Evolutionary conservation across 1,140 invertebrate genomes (phyloP).

Genomic region (Drosophila nigrodunni): DNA sequence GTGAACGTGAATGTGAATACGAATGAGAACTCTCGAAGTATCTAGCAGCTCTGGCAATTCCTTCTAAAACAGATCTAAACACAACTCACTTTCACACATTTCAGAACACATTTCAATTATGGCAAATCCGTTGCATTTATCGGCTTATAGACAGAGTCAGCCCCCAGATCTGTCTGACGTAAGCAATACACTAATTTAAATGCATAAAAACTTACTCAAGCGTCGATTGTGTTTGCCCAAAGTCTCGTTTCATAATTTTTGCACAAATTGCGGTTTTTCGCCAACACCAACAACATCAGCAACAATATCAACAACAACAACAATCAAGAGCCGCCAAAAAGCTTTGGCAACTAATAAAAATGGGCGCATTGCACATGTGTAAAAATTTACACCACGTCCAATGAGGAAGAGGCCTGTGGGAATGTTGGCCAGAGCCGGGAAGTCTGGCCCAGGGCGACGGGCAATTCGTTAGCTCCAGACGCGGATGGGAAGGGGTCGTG

Average conservation of each 20-base stretch:
- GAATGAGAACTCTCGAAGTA: not conserved
- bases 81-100: not conserved
- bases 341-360: constrained; percentile 53
- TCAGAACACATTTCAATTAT: constrained; percentile 36
- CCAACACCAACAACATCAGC: constrained; percentile 30
- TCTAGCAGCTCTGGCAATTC: not conserved
- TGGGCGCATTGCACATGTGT: constrained; percentile 69
- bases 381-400: constrained; percentile 73
- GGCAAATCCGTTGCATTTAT: constrained; percentile 45
- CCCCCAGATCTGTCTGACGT: constrained; percentile 3
- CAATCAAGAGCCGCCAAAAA: constrained; percentile 25
- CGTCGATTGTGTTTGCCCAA: constrained; percentile 76
- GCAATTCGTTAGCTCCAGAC: constrained; percentile 69
- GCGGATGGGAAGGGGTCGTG: not conserved
- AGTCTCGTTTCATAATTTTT: constrained; percentile 82
- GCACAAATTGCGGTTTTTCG: constrained; percentile 78
- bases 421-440: constrained; percentile 12
- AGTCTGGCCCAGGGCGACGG: constrained; percentile 31
- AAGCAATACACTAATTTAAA: constrained; percentile 68
- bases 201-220: constrained; percentile 72
- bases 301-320: constrained; percentile 40
- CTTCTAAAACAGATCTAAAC: not conserved
- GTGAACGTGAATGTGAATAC: no score
- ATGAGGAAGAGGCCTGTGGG: constrained; percentile 1
- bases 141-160: constrained; percentile 25